phyloP scores from a whole-genome alignment of 2,888 invertebrate species.

The Eristalinus aeneus region DNA sequence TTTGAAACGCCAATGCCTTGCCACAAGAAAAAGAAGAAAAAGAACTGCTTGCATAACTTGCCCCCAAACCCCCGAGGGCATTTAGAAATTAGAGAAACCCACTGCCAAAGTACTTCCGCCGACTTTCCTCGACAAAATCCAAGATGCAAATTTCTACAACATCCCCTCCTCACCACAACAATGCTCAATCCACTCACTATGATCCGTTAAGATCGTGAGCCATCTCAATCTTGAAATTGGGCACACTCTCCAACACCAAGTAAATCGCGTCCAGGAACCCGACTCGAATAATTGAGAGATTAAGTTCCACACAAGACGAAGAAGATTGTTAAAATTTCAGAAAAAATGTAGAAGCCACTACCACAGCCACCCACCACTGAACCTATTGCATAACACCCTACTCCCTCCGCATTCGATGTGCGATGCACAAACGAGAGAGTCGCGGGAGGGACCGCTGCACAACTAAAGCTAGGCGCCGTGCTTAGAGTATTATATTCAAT shows the following conservation, averaged over 20 bases:
- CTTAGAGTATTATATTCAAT: conserved; percentile 50
- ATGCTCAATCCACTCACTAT: background rate
- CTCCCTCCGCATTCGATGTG: conserved; percentile 39
- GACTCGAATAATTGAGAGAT: conserved; percentile 29
- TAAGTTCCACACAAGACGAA: conserved; percentile 17
- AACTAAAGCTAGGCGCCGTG: conserved; percentile 60
- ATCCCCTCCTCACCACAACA: background rate
- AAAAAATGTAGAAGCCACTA: conserved; percentile 21
- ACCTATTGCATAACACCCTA: conserved; percentile 39
- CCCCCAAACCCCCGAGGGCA: background rate
- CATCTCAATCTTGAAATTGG: conserved; percentile 24
- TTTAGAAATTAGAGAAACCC: background rate
- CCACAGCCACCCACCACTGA: background rate
- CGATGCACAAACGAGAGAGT: conserved; percentile 7
- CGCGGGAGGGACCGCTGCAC: background rate
- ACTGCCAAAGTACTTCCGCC: background rate
- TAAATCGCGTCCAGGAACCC: conserved; percentile 12
- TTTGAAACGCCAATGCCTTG: background rate
- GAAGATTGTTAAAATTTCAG: conserved; percentile 5
- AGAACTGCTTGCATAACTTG: conserved; percentile 20
- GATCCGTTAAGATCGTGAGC: conserved; percentile 21
- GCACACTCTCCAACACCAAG: background rate
- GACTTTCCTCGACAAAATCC: background rate
- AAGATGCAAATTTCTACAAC: background rate
- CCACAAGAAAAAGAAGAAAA: background rate